Conservation (phyloP, 2,888 invertebrate species). For the Troglohyphantes excavatus region DNA sequence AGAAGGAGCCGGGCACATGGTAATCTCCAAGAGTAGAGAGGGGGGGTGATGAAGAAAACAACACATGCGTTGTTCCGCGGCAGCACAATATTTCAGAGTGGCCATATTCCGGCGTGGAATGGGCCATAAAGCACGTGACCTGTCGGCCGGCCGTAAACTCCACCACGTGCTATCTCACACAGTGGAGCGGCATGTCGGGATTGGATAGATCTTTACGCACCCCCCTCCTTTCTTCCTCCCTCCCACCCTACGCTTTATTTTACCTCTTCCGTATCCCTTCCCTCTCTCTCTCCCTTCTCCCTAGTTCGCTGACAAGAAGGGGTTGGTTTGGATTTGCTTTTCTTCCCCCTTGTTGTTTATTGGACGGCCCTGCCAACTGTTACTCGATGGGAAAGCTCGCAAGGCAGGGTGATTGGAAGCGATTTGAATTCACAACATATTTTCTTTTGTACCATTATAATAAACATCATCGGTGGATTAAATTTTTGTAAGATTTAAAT, state of each 20-base stretch:
- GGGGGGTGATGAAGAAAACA: conserved; percentile 73
- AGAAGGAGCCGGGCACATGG: conserved; percentile 53
- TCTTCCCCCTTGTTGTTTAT: conserved; percentile 19
- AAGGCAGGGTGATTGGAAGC: no score
- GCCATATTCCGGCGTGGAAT: conserved; percentile 78
- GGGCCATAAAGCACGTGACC: conserved; percentile 79
- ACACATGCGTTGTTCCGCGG: conserved; percentile 39
- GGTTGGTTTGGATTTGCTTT: conserved; percentile 59
- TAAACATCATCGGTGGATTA: background rate
- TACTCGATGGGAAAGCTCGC: conserved; percentile 17
- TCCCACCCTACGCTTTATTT: conserved; percentile 9
- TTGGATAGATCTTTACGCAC: conserved; percentile 54
- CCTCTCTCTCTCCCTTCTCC: conserved; percentile 15
- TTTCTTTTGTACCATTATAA: background rate
- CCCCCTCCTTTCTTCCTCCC: background rate
- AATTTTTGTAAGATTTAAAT: background rate
- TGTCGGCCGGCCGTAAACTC: conserved; percentile 77
- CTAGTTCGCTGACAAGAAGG: conserved; percentile 51
- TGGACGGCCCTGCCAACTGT: conserved; percentile 51
- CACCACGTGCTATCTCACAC: conserved; percentile 65
- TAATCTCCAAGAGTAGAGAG: conserved; percentile 62
- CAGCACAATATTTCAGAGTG: conserved; percentile 78
- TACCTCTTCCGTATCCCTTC: conserved; percentile 17
- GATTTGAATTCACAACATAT: background rate
- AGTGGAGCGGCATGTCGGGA: conserved; percentile 68